Evolutionary conservation across 2,113 vertebrate species (phyloP).

Genomic region (Nannobrachium achirus): DNA sequence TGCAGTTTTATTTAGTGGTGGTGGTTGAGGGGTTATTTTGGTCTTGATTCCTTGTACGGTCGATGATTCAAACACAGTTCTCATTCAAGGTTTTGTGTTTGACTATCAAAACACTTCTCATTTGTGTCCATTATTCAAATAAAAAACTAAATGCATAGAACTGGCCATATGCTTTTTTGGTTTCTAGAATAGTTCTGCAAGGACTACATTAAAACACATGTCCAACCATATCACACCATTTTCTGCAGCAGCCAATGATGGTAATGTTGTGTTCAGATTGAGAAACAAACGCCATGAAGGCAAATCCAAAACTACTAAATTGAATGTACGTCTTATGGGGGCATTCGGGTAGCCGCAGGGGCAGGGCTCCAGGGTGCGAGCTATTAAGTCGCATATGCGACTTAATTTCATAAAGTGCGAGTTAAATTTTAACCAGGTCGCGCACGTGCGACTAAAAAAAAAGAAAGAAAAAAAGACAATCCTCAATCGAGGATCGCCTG

Average conservation of each 20-base stretch:
- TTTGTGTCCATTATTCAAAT: not conserved
- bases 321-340: no score
- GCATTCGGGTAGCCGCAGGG: no score
- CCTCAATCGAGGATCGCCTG: no score
- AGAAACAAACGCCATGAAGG: no score
- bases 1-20: slow-evolving; percentile 11
- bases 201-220: slow-evolving; percentile 6
- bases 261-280: not conserved
- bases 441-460: no score
- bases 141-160: not conserved
- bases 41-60: slow-evolving; percentile 18
- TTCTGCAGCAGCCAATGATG: not conserved
- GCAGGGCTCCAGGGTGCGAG: no score
- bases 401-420: no score
- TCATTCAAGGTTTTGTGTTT: slow-evolving; percentile 10
- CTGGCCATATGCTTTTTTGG: slow-evolving; percentile 5
- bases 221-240: not conserved
- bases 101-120: not conserved
- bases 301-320: no score
- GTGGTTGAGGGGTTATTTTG: slow-evolving; percentile 13
- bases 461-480: no score
- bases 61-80: not conserved
- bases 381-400: no score
- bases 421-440: no score
- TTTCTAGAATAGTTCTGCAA: not conserved